Conservation (phyloP, 2,113 vertebrate genomes). For the Melanerpes aurifrons region DNA sequence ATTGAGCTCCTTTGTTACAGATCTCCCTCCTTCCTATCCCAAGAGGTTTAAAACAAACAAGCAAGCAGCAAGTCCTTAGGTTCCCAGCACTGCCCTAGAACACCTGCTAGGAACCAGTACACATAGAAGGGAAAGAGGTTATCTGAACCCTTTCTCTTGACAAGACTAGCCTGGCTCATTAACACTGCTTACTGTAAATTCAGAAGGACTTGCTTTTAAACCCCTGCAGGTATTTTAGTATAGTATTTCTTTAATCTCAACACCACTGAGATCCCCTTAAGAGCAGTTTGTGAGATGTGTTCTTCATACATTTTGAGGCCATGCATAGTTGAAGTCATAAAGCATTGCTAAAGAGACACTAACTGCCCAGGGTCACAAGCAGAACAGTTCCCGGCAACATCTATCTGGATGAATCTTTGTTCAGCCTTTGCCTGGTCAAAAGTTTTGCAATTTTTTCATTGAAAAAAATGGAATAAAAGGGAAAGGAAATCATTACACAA, state of each 20-base stretch:
- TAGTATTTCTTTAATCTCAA: not conserved
- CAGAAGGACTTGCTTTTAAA: not conserved
- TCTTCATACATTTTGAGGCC: not conserved
- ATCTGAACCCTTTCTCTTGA: not conserved
- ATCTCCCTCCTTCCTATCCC: not conserved
- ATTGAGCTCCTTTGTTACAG: not conserved
- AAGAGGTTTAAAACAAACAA: not conserved
- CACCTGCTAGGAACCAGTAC: not conserved
- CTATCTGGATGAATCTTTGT: not conserved
- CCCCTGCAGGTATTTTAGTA: not conserved
- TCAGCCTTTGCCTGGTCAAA: not conserved
- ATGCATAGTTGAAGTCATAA: fast-evolving
- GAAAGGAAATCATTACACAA: not conserved
- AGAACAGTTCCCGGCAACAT: not conserved
- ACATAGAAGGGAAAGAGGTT: not conserved
- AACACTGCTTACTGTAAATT: not conserved
- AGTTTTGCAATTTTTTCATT: not conserved
- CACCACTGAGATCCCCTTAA: not conserved
- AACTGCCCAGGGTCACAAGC: not conserved
- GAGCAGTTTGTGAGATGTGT: not conserved
- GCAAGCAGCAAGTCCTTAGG: not conserved
- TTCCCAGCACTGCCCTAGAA: not conserved
- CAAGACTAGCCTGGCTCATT: not conserved
- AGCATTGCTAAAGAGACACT: not conserved
- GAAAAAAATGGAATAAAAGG: not conserved